phyloP scores from a whole-genome alignment of 2,797 vertebrate genomes.

The Phaenicophaeus curvirostris region DNA sequence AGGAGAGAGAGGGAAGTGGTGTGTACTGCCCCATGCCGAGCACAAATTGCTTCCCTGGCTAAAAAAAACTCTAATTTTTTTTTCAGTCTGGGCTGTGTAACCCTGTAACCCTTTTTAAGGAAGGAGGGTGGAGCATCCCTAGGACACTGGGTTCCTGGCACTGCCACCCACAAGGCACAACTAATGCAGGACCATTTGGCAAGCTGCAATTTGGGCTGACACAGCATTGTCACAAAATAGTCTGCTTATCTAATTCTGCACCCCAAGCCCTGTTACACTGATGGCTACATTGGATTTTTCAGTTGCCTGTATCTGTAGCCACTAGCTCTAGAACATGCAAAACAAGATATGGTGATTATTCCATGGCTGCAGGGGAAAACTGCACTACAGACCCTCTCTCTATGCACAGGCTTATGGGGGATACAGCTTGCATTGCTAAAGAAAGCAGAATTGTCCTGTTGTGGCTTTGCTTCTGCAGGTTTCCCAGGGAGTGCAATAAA shows the following conservation, averaged over 20 bases:
- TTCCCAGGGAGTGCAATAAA: slow-evolving; percentile 9
- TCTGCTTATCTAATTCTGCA: background rate
- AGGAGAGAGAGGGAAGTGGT: slow-evolving; percentile 26
- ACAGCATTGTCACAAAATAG: background rate
- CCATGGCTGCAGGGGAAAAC: background rate
- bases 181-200: background rate
- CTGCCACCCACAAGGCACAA: background rate
- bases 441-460: background rate
- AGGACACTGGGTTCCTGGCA: background rate
- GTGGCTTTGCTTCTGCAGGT: background rate
- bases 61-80: background rate
- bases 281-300: background rate
- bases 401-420: background rate
- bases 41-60: slow-evolving; percentile 25
- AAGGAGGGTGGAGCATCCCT: background rate
- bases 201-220: background rate
- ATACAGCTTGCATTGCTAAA: background rate
- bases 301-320: background rate
- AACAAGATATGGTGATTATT: background rate
- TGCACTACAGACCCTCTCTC: background rate
- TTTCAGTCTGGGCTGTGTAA: background rate
- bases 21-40: background rate
- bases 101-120: background rate
- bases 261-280: fast-evolving
- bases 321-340: background rate